Evolutionary conservation across 1,140 invertebrate species (phyloP).

Genomic region (Eubasilissa regina): DNA sequence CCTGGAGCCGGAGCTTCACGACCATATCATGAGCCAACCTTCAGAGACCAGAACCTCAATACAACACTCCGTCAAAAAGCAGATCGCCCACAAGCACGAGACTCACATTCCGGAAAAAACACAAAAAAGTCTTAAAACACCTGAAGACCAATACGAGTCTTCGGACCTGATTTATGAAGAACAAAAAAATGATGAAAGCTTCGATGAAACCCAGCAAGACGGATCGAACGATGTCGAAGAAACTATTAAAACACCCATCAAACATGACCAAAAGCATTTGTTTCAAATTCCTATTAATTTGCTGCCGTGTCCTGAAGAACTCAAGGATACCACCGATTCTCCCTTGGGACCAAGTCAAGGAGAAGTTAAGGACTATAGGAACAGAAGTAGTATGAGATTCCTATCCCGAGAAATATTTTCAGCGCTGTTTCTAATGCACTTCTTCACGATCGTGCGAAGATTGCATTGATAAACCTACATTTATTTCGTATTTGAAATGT

Average conservation of each 20-base stretch:
- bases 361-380: conserved; percentile 54
- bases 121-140: conserved; percentile 46
- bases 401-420: not conserved
- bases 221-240: not conserved
- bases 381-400: not conserved
- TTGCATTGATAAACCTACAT: conserved; percentile 18
- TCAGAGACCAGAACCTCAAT: conserved; percentile 6
- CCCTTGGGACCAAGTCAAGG: conserved; percentile 62
- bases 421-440: not conserved
- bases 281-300: conserved; percentile 73
- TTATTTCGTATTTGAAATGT: not conserved
- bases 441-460: conserved; percentile 8
- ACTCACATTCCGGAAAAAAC: conserved; percentile 20
- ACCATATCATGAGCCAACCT: conserved; percentile 34
- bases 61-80: conserved; percentile 32
- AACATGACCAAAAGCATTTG: conserved; percentile 61
- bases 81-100: conserved; percentile 26
- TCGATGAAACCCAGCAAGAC: conserved; percentile 55
- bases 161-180: conserved; percentile 17
- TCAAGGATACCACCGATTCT: conserved; percentile 69
- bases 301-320: conserved; percentile 74
- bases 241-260: conserved; percentile 39
- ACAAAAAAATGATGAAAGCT: conserved; percentile 37
- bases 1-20: conserved; percentile 39
- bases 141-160: conserved; percentile 45